phyloP scores from a whole-genome alignment of 2,797 vertebrate species.

The Zenarchopterus dispar region DNA sequence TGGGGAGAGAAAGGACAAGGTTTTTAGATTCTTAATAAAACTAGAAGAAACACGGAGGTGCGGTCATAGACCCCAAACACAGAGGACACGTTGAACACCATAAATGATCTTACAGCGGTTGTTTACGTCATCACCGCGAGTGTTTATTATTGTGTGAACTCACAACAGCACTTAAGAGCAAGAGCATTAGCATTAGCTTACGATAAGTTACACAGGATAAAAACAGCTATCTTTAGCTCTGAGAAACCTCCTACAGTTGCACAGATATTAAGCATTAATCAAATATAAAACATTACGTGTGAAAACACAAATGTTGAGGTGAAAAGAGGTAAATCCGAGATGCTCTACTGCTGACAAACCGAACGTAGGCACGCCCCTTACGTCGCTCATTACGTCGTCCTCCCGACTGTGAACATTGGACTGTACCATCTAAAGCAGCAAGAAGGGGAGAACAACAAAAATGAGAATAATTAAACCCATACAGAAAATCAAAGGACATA shows the following conservation, averaged over 20 bases:
- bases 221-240: not conserved
- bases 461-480: not conserved
- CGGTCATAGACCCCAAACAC: not conserved
- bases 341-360: constrained; percentile 16
- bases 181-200: constrained; percentile 9
- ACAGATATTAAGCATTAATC: constrained; percentile 1
- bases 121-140: not conserved
- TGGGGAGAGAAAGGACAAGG: constrained; percentile 21
- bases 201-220: not conserved
- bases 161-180: not conserved
- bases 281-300: constrained; percentile 17
- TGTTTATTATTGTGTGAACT: not conserved
- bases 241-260: not conserved
- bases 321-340: constrained; percentile 14
- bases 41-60: constrained; percentile 9
- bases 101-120: not conserved
- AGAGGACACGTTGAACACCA: not conserved
- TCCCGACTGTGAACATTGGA: not conserved
- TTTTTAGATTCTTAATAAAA: constrained; percentile 1
- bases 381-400: too few species aligned
- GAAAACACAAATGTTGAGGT: constrained; percentile 5
- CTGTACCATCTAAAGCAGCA: constrained; percentile 26
- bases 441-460: not conserved
- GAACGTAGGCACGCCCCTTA: constrained; percentile 39
- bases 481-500: too few species aligned